Conservation (phyloP, 1,140 invertebrate species). For the Eupeodes corollae region DNA sequence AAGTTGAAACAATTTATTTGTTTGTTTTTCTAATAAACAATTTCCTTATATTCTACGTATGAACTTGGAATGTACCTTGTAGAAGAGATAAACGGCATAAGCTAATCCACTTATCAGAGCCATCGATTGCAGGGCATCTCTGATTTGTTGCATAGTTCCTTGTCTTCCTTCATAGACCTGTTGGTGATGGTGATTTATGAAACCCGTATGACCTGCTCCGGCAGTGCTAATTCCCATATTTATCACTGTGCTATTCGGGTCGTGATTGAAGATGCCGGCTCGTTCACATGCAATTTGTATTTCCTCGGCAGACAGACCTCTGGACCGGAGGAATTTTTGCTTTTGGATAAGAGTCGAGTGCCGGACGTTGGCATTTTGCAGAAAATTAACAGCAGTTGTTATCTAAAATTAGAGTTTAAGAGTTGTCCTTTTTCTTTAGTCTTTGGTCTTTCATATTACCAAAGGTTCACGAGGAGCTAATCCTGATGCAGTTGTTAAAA, state of each 20-base stretch:
- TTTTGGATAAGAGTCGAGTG: conserved; percentile 61
- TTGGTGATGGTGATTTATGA: conserved; percentile 21
- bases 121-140: conserved; percentile 54
- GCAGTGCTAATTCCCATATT: conserved; percentile 30
- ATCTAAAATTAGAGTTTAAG: conserved; percentile 44
- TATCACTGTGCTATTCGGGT: conserved; percentile 32
- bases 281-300: conserved; percentile 59
- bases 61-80: conserved; percentile 45
- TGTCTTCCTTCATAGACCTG: conserved; percentile 21
- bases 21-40: neutral
- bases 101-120: conserved; percentile 55
- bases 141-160: conserved; percentile 41
- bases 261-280: conserved; percentile 38
- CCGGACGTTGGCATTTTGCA: conserved; percentile 71
- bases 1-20: no score
- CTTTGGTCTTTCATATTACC: conserved; percentile 12
- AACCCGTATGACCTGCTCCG: conserved; percentile 14
- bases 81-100: conserved; percentile 61
- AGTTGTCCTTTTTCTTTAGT: neutral
- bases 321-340: conserved; percentile 64
- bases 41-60: neutral
- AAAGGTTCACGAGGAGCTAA: conserved; percentile 26
- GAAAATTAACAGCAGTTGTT: conserved; percentile 72
- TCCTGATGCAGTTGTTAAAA: conserved; percentile 1
- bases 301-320: conserved; percentile 71